Conservation (phyloP, 2,113 vertebrate genomes). For the Vulpes lagopus region DNA sequence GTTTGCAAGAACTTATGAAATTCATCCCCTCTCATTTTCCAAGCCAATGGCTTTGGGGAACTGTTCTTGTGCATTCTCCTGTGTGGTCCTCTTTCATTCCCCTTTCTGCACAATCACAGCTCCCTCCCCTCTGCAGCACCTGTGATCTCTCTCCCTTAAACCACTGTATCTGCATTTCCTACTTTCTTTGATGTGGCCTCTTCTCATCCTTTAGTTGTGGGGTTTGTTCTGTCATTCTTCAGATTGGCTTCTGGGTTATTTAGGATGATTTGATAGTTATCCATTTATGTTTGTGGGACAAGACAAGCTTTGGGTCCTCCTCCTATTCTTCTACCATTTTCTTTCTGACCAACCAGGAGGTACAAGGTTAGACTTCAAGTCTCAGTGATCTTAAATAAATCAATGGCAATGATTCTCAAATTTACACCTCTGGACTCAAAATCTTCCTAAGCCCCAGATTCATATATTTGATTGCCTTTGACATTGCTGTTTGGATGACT, state of each 20-base stretch:
- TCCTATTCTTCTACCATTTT: not conserved
- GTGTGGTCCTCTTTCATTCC: not conserved
- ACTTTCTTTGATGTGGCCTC: not conserved
- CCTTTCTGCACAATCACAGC: not conserved
- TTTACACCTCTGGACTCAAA: slow-evolving; percentile 11
- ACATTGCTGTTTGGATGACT: not conserved
- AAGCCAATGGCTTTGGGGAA: not conserved
- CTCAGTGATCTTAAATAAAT: not conserved
- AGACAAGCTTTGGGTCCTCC: not conserved
- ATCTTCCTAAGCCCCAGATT: not conserved
- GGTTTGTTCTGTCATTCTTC: not conserved
- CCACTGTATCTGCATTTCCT: not conserved
- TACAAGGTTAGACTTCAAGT: not conserved
- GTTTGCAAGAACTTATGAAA: not conserved
- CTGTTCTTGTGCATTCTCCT: not conserved
- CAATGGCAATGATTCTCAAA: not conserved
- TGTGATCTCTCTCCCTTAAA: not conserved
- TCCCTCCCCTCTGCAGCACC: not conserved
- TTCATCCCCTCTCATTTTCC: not conserved
- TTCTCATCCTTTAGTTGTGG: not conserved
- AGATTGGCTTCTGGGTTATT: not conserved
- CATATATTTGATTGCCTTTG: not conserved
- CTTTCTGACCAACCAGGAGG: not conserved
- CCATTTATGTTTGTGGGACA: not conserved
- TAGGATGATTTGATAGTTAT: not conserved